These are phyloP conservation scores for Ethmia dodecea DNA, from an alignment of 2,888 invertebrate species.

Conservation along the genomic window DNA sequence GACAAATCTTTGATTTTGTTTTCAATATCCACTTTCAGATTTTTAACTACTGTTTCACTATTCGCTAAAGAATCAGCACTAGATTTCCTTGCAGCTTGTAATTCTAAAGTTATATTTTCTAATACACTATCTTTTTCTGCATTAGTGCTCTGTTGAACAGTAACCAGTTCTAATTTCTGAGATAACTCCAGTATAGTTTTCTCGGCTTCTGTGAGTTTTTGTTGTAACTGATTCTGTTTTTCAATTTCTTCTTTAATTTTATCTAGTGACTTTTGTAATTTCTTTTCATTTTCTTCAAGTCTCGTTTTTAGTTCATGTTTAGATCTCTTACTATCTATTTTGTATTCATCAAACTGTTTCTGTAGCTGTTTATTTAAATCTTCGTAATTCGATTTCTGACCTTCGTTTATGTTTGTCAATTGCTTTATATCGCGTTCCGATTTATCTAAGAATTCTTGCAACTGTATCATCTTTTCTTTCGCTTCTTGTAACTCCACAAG, in stretches of 20 bases:
- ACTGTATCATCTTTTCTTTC: conserved; percentile 56
- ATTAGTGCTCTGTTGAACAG: conserved; percentile 56
- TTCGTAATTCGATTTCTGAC: conserved; percentile 67
- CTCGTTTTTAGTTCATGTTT: conserved; percentile 73
- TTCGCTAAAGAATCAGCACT: conserved; percentile 49
- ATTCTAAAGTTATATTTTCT: conserved; percentile 60
- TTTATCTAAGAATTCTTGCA: conserved; percentile 55
- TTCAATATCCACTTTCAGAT: conserved; percentile 54
- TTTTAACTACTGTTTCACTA: conserved; percentile 52
- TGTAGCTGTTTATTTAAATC: conserved; percentile 65
- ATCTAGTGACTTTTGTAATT: conserved; percentile 53
- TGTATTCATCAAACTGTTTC: conserved; percentile 58
- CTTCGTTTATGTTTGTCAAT: conserved; percentile 62
- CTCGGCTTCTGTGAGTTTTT: conserved; percentile 53
- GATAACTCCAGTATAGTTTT: conserved; percentile 50
- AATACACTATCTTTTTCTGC: conserved; percentile 58
- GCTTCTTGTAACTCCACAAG: conserved; percentile 46
- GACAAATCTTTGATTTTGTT: conserved; percentile 57
- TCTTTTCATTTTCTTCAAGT: conserved; percentile 73
- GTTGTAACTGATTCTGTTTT: conserved; percentile 53
- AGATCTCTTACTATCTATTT: conserved; percentile 65
- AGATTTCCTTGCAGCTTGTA: conserved; percentile 55
- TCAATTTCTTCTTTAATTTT: conserved; percentile 52
- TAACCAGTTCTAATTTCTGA: conserved; percentile 60
- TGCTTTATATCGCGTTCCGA: conserved; percentile 68